Percentiles rank a stretch among this genome's conserved stretches.
Evolutionary conservation across 2,797 vertebrate genomes (phyloP).

Genomic region (Sebastes variabilis): DNA sequence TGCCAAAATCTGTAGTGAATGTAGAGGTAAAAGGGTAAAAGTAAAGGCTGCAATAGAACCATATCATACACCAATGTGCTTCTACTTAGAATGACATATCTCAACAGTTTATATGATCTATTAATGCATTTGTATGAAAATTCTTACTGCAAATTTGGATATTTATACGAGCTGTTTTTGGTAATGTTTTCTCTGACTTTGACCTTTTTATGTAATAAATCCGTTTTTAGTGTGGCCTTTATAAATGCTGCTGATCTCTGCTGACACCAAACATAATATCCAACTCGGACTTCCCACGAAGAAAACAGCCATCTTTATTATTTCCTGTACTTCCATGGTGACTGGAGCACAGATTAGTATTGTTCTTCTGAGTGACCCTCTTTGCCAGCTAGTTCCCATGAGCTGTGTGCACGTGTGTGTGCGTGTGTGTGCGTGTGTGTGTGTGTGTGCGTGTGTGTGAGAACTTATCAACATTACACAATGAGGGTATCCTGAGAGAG

Average conservation of each 20-base stretch:
- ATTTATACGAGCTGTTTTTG: conserved; percentile 56
- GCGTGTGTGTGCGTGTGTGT: too few relatives aligned
- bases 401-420: conserved; percentile 41
- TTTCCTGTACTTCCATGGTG: conserved; percentile 70
- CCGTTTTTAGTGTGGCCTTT: conserved; percentile 28
- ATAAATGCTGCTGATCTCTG: conserved; percentile 31
- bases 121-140: conserved; percentile 42
- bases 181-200: conserved; percentile 43
- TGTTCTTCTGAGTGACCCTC: conserved; percentile 72
- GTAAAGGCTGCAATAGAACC: conserved; percentile 35
- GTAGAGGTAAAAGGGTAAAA: conserved; percentile 21
- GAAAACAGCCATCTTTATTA: conserved; percentile 64
- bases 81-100: conserved; percentile 34
- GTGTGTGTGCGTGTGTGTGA: conserved; percentile 31
- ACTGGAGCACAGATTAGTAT: conserved; percentile 60
- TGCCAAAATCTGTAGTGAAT: conserved; percentile 44
- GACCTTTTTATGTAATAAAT: conserved; percentile 61
- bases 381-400: conserved; percentile 74
- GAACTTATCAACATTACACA: conserved; percentile 63
- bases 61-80: conserved; percentile 49
- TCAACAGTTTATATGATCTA: conserved; percentile 31
- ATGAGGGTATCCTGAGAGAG: conserved; percentile 69
- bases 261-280: conserved; percentile 39
- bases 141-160: conserved; percentile 36
- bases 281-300: conserved; percentile 36